A percentile compares a stretch with the other conserved stretches of the same genome.
phyloP scores from a whole-genome alignment of 30 jellyfish, hydroid and myxozoan species.

The Aurelia aurita region DNA sequence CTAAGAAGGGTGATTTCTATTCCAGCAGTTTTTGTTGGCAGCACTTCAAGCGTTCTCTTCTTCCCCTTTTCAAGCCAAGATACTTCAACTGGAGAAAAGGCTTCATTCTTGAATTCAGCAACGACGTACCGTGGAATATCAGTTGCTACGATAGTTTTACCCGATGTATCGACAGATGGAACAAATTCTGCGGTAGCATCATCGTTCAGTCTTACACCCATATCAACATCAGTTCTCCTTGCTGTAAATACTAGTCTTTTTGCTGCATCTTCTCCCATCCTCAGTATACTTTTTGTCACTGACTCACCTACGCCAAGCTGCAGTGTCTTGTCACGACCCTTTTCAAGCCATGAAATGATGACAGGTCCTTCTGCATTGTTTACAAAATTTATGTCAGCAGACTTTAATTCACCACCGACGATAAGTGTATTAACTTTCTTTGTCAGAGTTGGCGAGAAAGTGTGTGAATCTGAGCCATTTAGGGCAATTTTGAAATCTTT shows the following conservation, averaged over 20 bases:
- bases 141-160: conserved; percentile 17
- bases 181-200: conserved; percentile 1
- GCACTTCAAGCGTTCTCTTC: not conserved
- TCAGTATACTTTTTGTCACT: not conserved
- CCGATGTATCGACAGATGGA: conserved; percentile 20
- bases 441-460: not conserved
- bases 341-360: conserved; percentile 38
- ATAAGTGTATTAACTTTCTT: not conserved
- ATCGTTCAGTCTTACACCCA: conserved; percentile 30
- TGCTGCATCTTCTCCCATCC: not conserved
- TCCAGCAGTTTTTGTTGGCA: conserved; percentile 2
- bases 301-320: conserved; percentile 20
- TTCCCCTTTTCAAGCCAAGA: conserved; percentile 45
- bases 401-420: conserved; percentile 31
- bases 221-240: conserved; percentile 8
- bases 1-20: not conserved
- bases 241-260: conserved; percentile 32
- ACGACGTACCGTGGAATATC: conserved; percentile 36
- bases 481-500: not conserved
- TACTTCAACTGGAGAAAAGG: conserved; percentile 37
- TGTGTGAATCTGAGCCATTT: not conserved
- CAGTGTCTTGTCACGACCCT: not conserved
- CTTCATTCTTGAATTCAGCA: conserved; percentile 44
- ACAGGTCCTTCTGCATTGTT: conserved; percentile 52
- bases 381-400: conserved; percentile 6